Conservation (phyloP, 2,888 invertebrate species). For the Quadriops clusia region DNA sequence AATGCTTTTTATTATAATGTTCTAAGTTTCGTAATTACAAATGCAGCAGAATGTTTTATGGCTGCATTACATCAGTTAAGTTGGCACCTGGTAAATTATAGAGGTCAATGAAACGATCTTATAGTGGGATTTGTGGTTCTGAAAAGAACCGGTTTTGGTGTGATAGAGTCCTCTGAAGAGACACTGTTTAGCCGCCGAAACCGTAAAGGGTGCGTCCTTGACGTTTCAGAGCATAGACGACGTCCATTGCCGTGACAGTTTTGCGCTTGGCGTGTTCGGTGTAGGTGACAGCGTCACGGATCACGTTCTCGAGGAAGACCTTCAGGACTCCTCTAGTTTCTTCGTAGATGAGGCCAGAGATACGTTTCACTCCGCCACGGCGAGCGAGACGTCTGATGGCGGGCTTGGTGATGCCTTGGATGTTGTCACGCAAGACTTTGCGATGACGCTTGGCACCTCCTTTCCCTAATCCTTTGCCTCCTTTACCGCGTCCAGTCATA, state of each 20-base stretch:
- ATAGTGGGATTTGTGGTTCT: no score
- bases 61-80: no score
- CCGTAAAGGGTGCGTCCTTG: conserved; percentile 75
- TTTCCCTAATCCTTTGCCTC: conserved; percentile 67
- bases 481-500: conserved; percentile 73
- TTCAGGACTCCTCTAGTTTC: conserved; percentile 22
- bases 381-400: conserved; percentile 66
- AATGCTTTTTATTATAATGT: no score
- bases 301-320: conserved; percentile 48
- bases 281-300: conserved; percentile 29
- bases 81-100: no score
- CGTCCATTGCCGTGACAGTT: conserved; percentile 81
- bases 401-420: conserved; percentile 70
- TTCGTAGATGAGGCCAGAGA: conserved; percentile 22
- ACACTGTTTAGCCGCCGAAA: conserved; percentile 40
- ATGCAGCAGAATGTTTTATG: no score
- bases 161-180: no score
- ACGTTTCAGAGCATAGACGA: conserved; percentile 74
- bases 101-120: no score
- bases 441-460: conserved; percentile 75
- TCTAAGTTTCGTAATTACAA: no score
- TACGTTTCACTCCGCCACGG: conserved; percentile 53
- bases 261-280: conserved; percentile 76
- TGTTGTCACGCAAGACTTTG: conserved; percentile 67
- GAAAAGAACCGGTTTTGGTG: no score